Percentiles rank a stretch among this genome's conserved stretches.
Conservation (phyloP, 2,797 vertebrate genomes). For the Pteronotus mesoamericanus region DNA sequence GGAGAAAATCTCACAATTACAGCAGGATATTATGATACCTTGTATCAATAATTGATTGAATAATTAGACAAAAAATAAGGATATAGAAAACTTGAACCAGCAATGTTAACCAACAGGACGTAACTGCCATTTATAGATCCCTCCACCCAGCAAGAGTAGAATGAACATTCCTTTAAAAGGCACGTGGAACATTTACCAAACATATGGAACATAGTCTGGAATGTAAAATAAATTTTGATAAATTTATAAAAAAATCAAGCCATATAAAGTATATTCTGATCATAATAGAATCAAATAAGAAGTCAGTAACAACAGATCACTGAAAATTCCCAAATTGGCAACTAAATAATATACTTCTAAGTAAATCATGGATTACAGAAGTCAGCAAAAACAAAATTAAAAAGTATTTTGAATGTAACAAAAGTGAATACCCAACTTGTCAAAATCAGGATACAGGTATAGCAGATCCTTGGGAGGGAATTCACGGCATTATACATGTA, state of each 20-base stretch:
- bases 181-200: not conserved
- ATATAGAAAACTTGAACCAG: not conserved
- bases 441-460: not conserved
- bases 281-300: not conserved
- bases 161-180: not conserved
- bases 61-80: not conserved
- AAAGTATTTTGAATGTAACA: not conserved
- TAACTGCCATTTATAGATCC: not conserved
- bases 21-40: not conserved
- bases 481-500: not conserved
- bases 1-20: not conserved
- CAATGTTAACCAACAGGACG: not conserved
- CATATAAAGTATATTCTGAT: not conserved
- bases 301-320: not conserved
- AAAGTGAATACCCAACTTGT: not conserved
- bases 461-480: not conserved
- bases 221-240: not conserved
- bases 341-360: not conserved
- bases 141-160: not conserved
- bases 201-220: not conserved
- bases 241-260: not conserved
- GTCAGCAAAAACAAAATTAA: not conserved
- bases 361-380: not conserved
- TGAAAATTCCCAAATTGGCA: not conserved
- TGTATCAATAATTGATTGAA: not conserved